Evolutionary conservation across 1,140 invertebrate genomes (phyloP), one percentile per base, ranked within the genome.

Genomic region (Neocloeon triangulifer): DNA sequence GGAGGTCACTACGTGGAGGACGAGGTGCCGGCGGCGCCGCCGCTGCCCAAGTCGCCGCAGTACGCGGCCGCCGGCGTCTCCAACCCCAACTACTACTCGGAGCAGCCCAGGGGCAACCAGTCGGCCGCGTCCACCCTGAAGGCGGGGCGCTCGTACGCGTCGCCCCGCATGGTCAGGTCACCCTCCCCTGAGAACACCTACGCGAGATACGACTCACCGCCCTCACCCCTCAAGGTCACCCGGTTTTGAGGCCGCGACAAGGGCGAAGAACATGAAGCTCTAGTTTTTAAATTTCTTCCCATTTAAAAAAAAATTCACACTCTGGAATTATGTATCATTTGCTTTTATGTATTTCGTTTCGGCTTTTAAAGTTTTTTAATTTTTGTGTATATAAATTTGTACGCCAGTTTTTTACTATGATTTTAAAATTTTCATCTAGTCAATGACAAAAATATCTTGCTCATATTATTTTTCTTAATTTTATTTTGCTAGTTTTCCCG

Each of bases 171-270:
- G 22, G 33, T 37, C 20, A 18, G 26, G 12, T 18, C 29, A 5
- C 19, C 20, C 14, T 30, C 34, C 1, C 35, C 34, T n/a, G 41
- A 42, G 8, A 43, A 42, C 30, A 34, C 41, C 7, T 44, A 46
- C 30, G 42, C 42, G 16, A 29, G 41, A 21, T 48, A 44, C 30
- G 43, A 43, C 8, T 26, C 34, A 14, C 40, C 41, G 8, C 35
- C 44, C 5, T 41, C 44, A n/a, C 39, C 43, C 5, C 26, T 38
- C 10, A 44, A 42, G 36, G 42, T 48, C 10, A 48, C 46, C 14
- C 34, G 40, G 16, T 46, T 48, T 33, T 48, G 33, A 45, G 25
- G 22, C 18, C 13, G 25, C 12, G 15, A 9, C 29, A 30, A 25
- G 19, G 10, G 14, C 27, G n/a, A n/a, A n/a, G n/a, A n/a, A n/a